Percentiles rank a stretch among this genome's conserved stretches.
These are phyloP conservation scores for Chaetodon trifascialis DNA, from an alignment of 2,113 vertebrate genomes.

Conservation along the genomic window DNA sequence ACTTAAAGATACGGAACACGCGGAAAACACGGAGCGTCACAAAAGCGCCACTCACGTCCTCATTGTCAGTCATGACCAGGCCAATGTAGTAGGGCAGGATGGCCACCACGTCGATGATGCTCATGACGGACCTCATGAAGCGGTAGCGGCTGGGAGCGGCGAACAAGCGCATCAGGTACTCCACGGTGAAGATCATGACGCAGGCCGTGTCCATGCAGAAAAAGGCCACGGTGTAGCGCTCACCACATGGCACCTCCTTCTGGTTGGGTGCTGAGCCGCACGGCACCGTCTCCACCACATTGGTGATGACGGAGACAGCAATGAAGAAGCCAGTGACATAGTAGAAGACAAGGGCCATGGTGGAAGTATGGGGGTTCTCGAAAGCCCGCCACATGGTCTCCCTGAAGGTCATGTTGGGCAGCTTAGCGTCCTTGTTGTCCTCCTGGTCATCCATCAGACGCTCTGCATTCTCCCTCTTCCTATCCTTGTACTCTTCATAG, in stretches of 20 bases:
- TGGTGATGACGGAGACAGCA: conserved; percentile 97
- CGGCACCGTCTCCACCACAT: conserved; percentile 97
- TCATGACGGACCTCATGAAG: conserved; percentile 97
- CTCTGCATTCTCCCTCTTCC: conserved; percentile 95
- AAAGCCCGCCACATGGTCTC: conserved; percentile 99
- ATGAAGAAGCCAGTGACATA: conserved; percentile 99
- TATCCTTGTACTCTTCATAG: conserved; percentile 99
- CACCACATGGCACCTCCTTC: conserved; percentile 96
- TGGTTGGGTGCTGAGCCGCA: conserved; percentile 89
- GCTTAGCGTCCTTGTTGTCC: conserved; percentile 93
- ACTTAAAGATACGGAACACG: conserved; percentile 99
- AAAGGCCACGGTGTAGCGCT: conserved; percentile 95
- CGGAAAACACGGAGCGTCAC: conserved; percentile 97
- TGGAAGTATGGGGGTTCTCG: conserved; percentile 99
- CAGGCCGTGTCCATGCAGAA: conserved; percentile 99
- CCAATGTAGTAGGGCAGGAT: conserved; percentile 99
- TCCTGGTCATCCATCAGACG: conserved; percentile 97
- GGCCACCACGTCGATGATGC: conserved; percentile 98
- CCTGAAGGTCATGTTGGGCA: conserved; percentile 94
- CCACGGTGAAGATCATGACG: conserved; percentile 99
- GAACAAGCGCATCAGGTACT: conserved; percentile 96
- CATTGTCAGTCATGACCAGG: conserved; percentile 98
- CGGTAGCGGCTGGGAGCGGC: conserved; percentile 97
- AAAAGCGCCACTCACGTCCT: conserved; percentile 98
- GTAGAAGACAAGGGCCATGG: conserved; percentile 99